phyloP scores from a whole-genome alignment of 1,140 invertebrate genomes.

The Drosophila pallidifrons region DNA sequence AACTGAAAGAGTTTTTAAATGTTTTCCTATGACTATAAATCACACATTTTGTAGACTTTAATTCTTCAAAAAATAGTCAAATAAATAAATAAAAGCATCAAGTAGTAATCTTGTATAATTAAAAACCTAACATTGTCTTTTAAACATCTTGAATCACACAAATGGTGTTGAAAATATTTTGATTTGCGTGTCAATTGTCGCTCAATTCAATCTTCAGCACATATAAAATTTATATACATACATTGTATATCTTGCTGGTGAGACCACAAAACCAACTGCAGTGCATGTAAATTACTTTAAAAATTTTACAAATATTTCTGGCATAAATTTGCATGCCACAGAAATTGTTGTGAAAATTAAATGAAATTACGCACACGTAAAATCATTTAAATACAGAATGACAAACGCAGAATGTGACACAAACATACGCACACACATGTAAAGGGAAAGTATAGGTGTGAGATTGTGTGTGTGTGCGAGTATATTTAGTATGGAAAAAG shows the following conservation, averaged over 20 bases:
- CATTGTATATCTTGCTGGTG: constrained; percentile 32
- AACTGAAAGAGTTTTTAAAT: no score
- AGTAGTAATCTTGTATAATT: no score
- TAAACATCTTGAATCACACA: neutral
- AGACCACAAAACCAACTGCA: constrained; percentile 42
- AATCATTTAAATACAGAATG: constrained; percentile 69
- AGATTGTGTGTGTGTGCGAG: neutral
- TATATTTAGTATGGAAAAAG: constrained; percentile 28
- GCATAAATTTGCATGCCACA: constrained; percentile 70
- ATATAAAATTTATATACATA: constrained; percentile 22
- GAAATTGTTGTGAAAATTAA: constrained; percentile 64
- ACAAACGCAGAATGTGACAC: constrained; percentile 53
- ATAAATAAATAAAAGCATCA: no score
- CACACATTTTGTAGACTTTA: no score
- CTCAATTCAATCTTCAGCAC: neutral
- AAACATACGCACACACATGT: neutral
- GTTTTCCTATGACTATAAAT: no score
- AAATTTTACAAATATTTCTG: constrained; percentile 73
- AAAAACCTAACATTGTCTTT: neutral
- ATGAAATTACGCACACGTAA: constrained; percentile 71
- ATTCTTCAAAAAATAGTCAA: no score
- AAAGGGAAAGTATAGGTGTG: neutral
- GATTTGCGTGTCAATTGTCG: constrained; percentile 4
- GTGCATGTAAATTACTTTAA: constrained; percentile 56
- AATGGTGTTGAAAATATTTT: neutral